Conservation (phyloP, 2,888 invertebrate genomes). For the Epistrophe eligans region DNA sequence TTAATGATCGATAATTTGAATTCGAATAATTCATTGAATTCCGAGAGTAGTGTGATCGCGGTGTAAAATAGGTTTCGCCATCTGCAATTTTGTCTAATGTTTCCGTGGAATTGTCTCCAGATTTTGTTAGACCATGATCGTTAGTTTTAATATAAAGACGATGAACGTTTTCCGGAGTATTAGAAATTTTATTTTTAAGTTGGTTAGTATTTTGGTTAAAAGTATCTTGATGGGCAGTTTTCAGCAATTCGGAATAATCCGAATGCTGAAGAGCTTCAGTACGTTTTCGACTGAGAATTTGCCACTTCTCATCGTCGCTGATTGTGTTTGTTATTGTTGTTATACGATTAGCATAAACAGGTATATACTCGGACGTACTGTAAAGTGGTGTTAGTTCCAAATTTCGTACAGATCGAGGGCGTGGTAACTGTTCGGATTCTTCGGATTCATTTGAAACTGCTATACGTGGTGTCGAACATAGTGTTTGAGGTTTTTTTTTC, state of each 20-base stretch:
- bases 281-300: constrained; percentile 82
- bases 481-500: constrained; percentile 48
- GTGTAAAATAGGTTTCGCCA: constrained; percentile 69
- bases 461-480: constrained; percentile 78
- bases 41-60: constrained; percentile 81
- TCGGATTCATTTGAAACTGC: constrained; percentile 78
- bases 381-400: constrained; percentile 82
- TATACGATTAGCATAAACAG: constrained; percentile 83
- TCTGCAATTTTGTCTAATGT: constrained; percentile 20
- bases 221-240: constrained; percentile 47
- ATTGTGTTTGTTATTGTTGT: constrained; percentile 81
- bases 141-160: constrained; percentile 55
- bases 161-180: constrained; percentile 55
- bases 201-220: constrained; percentile 64
- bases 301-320: constrained; percentile 84
- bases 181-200: constrained; percentile 20
- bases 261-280: constrained; percentile 77
- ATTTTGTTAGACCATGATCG: constrained; percentile 6
- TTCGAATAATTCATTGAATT: constrained; percentile 83
- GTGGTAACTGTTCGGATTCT: constrained; percentile 14
- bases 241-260: constrained; percentile 74
- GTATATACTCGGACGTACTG: constrained; percentile 81
- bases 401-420: constrained; percentile 80
- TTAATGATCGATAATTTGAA: constrained; percentile 83
- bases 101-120: not conserved